These are phyloP conservation scores for Phenganax marumi DNA, from an alignment of 92 coral and sea anemone genomes.

Conservation along the genomic window DNA sequence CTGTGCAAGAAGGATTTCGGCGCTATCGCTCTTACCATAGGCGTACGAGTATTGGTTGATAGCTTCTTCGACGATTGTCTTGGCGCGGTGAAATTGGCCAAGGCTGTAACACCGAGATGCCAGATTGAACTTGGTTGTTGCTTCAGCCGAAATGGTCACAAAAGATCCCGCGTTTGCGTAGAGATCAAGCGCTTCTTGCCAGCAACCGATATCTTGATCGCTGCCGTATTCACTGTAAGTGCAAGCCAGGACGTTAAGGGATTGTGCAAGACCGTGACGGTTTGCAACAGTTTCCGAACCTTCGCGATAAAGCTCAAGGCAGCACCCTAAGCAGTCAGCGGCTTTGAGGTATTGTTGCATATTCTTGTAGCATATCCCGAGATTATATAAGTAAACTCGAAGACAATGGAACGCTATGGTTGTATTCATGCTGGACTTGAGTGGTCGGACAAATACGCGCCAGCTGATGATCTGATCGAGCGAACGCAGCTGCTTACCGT, in stretches of 20 bases:
- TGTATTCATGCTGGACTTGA: conserved; percentile 38
- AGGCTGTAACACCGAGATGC: conserved; percentile 15
- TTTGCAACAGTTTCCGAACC: not conserved
- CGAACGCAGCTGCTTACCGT: conserved; percentile 18
- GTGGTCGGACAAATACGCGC: conserved; percentile 20
- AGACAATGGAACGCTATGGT: conserved; percentile 17
- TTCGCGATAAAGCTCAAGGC: conserved; percentile 34
- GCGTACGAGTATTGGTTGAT: conserved; percentile 33
- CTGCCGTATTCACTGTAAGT: not conserved
- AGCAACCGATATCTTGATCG: conserved; percentile 1
- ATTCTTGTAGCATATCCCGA: conserved; percentile 28
- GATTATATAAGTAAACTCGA: conserved; percentile 30
- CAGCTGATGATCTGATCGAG: conserved; percentile 28
- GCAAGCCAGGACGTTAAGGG: conserved; percentile 15
- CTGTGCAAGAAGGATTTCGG: conserved; percentile 11
- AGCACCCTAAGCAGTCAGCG: conserved; percentile 33
- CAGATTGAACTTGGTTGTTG: conserved; percentile 17
- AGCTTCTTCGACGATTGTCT: conserved; percentile 9
- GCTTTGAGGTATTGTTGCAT: conserved; percentile 20
- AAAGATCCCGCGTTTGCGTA: conserved; percentile 9
- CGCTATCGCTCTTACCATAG: conserved; percentile 19
- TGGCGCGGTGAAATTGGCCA: conserved; percentile 12
- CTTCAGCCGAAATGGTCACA: conserved; percentile 27
- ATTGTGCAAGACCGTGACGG: conserved; percentile 17
- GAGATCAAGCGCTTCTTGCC: conserved; percentile 27